Evolutionary conservation across 2,113 vertebrate genomes (phyloP), one percentile per base, ranked within the genome.

Genomic region (Corythornis cristatus): DNA sequence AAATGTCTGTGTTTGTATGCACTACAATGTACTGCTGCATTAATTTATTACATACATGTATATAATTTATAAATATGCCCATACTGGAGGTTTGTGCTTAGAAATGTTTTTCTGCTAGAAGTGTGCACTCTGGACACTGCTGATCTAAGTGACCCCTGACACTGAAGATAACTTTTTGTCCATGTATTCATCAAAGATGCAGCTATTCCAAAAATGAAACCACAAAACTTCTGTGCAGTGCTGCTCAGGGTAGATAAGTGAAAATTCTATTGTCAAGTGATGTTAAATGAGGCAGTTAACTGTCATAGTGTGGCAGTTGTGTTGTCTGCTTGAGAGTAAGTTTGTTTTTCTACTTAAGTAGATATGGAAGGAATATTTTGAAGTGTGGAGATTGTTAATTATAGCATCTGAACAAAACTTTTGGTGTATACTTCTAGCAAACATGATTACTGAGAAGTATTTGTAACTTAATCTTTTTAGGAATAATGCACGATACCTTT

Each of bases 401-500:
- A 1, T 12, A 58, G 31, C 33, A 26, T 11, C 57, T 50, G 15
- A 58, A 9, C 28, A 51, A 75, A n/a, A 9, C 26, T 31, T 83
- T 80, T 75, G 43, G 61, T 87, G 18, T 46, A 6, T 45, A 43
- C 22, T 60, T 60, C 56, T 51, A 62, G 42, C 68, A 65, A 82
- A n/a, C 9, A 25, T 71, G 65, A 28, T 54, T 25, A 70, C 29
- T n/a, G 23, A 66, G 42, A 81, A 75, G 18, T 42, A 13, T 22
- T 93, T 86, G 64, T 18, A 68, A 86, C 31, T 56, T 75, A 25
- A 28, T 83, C 86, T 67, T 70, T 89, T 84, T 87, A 99, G 99
- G 99, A 99, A 99, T 93, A 99, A 99, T 40, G 99, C 98, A 23
- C 98, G 99, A 20, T 99, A 99, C 82, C 98, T 99, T 35, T 99